Evolutionary conservation across 53 echinoderm and acorn worm genomes (phyloP), one percentile per base, ranked within the genome.

Genomic region (Patiria pectinifera): DNA sequence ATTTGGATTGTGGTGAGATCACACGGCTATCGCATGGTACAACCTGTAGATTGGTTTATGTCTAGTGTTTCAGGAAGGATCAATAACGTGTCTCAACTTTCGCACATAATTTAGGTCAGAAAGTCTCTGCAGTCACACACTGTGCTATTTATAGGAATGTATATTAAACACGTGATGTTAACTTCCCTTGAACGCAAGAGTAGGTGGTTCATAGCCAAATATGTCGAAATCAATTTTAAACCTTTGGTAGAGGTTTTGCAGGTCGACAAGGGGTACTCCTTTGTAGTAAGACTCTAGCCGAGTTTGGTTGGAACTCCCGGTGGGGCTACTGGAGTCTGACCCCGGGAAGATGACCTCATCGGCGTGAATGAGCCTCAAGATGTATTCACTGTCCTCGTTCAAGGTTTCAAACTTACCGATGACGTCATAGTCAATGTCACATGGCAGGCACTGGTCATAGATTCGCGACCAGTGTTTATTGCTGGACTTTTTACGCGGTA

Each of bases 261-360:
- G 85, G 74, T 94, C 82, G 9, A 84, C 76, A 13, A 74, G 77
- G 4, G 97, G 96, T 2, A 97, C 83, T 45, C 81, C 59, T 24
- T 93, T 87, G 59, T 92, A 96, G 78, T 97, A 95, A 44, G 74
- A 85, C 44, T 95, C 92, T n/a, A 95, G 91, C 15, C 61, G 84
- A 53, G 95, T 80, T 47, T 94, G 91, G 71, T 97, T 95, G 11
- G 94, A 97, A 80, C 97, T 97, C 86, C 95, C 95, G 21, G 97
- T 97, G 12, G 97, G 96, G 79, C 95, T 95, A 69, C 95, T 95
- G 26, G 93, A 93, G 48, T 83, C 83, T 14, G 93, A 74, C 6
- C 91, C 89, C 1, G 96, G 93, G 35, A 96, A 95, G 13, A n/a
- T 91, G 24, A 90, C 80, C 24, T 76, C 81, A 19, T 95, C 84